These are phyloP conservation scores for Norana najaformis DNA, from an alignment of 2,888 invertebrate species.

Conservation along the genomic window DNA sequence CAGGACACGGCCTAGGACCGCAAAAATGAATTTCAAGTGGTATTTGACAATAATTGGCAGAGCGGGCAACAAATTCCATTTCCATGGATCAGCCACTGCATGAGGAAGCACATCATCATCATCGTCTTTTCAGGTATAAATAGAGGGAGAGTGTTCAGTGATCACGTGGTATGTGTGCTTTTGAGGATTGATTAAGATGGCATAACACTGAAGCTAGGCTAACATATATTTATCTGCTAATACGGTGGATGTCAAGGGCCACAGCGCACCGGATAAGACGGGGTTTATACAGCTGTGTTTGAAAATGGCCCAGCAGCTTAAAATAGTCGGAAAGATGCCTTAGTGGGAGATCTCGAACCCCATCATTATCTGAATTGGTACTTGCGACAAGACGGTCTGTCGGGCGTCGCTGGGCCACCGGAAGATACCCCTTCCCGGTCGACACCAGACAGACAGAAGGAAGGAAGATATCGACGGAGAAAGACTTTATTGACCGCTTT, in stretches of 20 bases:
- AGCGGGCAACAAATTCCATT: too few relatives aligned
- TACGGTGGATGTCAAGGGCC: not conserved
- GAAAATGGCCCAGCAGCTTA: not conserved
- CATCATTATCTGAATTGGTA: not conserved
- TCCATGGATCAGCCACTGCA: not conserved
- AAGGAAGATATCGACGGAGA: too few relatives aligned
- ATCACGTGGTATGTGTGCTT: not conserved
- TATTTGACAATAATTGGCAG: too few relatives aligned
- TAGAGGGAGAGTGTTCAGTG: not conserved
- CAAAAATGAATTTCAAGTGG: not conserved
- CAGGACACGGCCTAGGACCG: not conserved
- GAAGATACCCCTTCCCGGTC: too few relatives aligned
- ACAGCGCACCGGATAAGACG: not conserved
- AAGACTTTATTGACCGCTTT: too few relatives aligned
- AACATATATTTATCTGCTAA: not conserved
- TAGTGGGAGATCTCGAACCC: not conserved
- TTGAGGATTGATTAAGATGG: not conserved
- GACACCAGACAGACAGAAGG: too few relatives aligned
- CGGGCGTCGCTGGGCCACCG: too few relatives aligned
- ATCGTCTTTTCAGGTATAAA: not conserved
- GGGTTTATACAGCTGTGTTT: not conserved
- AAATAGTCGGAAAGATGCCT: not conserved
- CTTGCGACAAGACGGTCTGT: too few relatives aligned
- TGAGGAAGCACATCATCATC: not conserved
- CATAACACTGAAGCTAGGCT: too few relatives aligned